These are phyloP conservation scores for Callopanchax toddi DNA, from an alignment of 2,113 vertebrate genomes.

Conservation along the genomic window DNA sequence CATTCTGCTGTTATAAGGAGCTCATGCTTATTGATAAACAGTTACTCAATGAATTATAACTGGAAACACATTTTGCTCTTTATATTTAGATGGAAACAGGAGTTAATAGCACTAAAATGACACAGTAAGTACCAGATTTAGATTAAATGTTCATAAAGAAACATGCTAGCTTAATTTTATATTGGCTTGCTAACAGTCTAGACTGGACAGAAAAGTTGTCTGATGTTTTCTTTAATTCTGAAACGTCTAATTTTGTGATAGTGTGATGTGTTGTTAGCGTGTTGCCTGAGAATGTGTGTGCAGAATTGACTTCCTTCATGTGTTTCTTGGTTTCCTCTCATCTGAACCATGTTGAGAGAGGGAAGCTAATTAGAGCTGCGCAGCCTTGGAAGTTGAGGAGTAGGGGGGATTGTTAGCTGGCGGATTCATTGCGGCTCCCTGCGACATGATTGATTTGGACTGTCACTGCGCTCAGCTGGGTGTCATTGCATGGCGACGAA, in stretches of 20 bases:
- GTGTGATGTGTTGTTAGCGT: slow-evolving; percentile 13
- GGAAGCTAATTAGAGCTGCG: slow-evolving; percentile 73
- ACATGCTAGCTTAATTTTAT: too few species aligned
- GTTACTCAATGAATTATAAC: too few species aligned
- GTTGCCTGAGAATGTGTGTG: slow-evolving; percentile 20
- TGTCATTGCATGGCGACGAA: slow-evolving; percentile 64
- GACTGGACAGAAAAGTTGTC: not conserved
- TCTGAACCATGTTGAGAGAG: slow-evolving; percentile 53
- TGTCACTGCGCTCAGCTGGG: slow-evolving; percentile 75
- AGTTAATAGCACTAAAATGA: too few species aligned
- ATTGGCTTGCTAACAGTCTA: too few species aligned
- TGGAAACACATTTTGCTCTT: too few species aligned
- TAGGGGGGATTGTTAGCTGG: slow-evolving; percentile 60
- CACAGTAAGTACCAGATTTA: too few species aligned
- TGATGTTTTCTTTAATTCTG: slow-evolving; percentile 7
- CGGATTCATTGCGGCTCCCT: slow-evolving; percentile 62
- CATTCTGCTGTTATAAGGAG: too few species aligned
- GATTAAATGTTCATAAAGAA: too few species aligned
- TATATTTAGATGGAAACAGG: too few species aligned
- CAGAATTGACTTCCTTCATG: slow-evolving; percentile 38
- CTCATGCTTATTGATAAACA: not conserved
- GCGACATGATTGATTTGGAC: slow-evolving; percentile 78
- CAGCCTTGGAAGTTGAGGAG: slow-evolving; percentile 61
- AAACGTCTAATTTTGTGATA: slow-evolving; percentile 15
- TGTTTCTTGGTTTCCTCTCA: slow-evolving; percentile 34